Evolutionary conservation across 1,140 invertebrate genomes (phyloP).

Genomic region (Euwallacea fornicatus): DNA sequence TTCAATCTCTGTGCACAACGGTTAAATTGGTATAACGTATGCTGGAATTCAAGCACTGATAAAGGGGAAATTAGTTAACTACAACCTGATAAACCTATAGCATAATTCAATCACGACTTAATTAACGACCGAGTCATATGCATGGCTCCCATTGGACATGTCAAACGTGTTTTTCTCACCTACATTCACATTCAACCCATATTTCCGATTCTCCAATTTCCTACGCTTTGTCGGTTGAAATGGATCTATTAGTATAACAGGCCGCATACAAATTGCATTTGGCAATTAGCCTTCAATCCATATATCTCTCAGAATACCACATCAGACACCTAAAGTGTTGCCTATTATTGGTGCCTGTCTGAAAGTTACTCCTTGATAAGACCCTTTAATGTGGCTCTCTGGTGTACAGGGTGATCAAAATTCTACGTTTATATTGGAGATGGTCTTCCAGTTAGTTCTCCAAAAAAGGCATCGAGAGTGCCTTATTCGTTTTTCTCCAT

Average conservation of each 20-base stretch:
- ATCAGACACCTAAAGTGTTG: slow-evolving; percentile 14
- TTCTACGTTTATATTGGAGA: too few relatives aligned
- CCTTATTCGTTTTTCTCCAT: not conserved
- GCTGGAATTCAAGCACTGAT: too few relatives aligned
- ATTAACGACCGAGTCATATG: too few relatives aligned
- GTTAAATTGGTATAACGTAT: too few relatives aligned
- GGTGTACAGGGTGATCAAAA: too few relatives aligned
- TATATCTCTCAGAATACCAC: slow-evolving; percentile 13
- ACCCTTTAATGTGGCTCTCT: too few relatives aligned
- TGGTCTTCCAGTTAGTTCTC: too few relatives aligned
- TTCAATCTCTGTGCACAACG: too few relatives aligned
- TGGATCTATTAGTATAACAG: slow-evolving; percentile 21
- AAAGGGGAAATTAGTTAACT: too few relatives aligned
- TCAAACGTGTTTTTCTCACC: not conserved
- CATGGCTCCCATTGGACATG: not conserved
- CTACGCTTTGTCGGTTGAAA: slow-evolving; percentile 18
- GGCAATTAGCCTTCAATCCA: slow-evolving; percentile 9
- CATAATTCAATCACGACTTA: too few relatives aligned
- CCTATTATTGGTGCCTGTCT: not conserved
- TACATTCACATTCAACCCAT: slow-evolving; percentile 4
- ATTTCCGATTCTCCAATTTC: slow-evolving; percentile 2
- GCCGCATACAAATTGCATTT: slow-evolving; percentile 18
- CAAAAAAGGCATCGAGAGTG: too few relatives aligned
- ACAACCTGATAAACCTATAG: too few relatives aligned
- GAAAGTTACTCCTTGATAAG: not conserved